Percentiles rank a stretch among this genome's conserved stretches.
phyloP scores from a whole-genome alignment of 2,113 vertebrate species.

The Struthidea cinerea region DNA sequence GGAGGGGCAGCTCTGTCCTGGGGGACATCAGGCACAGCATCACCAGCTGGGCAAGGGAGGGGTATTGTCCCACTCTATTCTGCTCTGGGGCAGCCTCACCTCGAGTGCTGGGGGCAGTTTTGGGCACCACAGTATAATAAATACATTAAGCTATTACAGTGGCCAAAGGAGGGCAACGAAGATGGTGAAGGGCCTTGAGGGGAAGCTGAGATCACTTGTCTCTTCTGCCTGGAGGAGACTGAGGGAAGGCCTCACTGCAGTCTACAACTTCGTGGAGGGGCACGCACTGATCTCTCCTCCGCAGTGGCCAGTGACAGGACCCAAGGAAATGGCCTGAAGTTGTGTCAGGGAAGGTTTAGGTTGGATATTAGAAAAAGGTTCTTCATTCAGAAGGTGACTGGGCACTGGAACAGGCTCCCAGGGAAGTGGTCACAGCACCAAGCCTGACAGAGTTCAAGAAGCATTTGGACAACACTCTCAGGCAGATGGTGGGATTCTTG shows the following conservation, averaged over 20 bases:
- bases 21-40: not conserved
- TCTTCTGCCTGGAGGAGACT: not conserved
- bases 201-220: not conserved
- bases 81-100: accelerated
- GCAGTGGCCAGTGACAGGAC: not conserved
- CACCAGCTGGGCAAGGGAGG: accelerated
- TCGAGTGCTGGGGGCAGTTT: accelerated
- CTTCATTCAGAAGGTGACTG: not conserved
- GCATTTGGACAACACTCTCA: not conserved
- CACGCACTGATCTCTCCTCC: too few species aligned
- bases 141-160: not conserved
- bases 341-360: not conserved
- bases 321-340: not conserved
- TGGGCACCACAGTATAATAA: not conserved
- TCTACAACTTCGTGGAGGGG: not conserved
- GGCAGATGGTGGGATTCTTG: not conserved
- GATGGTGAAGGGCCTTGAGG: not conserved
- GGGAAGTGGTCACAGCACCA: not conserved
- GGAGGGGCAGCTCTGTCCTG: accelerated
- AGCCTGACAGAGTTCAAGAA: not conserved
- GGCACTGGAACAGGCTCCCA: not conserved
- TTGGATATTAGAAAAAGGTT: not conserved
- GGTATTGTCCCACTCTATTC: not conserved
- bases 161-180: not conserved
- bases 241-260: too few species aligned